Evolutionary conservation across 2,113 vertebrate genomes (phyloP).

Genomic region (mouse (Mus musculus)): GRCm39 chr16:62479501-62480000

Average conservation of each 20-base stretch:
- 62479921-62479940: not conserved
- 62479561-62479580: not conserved
- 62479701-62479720: not conserved
- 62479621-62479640: not conserved
- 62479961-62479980: not conserved
- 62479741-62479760: not conserved
- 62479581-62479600: not conserved
- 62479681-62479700: not conserved
- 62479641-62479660: not conserved
- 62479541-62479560: not conserved
- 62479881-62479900: not conserved
- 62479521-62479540: not conserved
- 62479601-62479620: not conserved
- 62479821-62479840: not conserved
- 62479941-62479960: not conserved
- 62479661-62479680: not conserved
- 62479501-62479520: not conserved
- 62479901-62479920: not conserved
- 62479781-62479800: not conserved
- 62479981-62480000: not conserved
- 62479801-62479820: no score
- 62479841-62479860: not conserved
- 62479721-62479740: not conserved
- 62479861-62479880: not conserved
- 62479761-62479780: not conserved